Base-by-base conservation (phyloP, 2,113 vertebrate species). In the Gobius niger region DNA sequence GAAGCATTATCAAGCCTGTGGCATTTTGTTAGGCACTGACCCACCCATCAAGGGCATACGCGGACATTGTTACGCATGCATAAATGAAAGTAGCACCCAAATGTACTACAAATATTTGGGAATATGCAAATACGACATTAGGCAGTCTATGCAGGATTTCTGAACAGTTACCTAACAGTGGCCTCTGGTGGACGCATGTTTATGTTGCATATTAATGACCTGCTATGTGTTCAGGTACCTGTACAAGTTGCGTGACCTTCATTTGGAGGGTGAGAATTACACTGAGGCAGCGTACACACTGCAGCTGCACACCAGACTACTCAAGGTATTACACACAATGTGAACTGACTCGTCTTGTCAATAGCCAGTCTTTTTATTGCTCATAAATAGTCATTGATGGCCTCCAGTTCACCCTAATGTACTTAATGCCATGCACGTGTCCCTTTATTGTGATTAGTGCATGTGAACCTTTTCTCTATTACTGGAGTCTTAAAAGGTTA, bases 251-350 rank as follows among this genome's bases (percentile, higher is more conserved):
- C 90, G 96, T 6, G 96, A 99, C 86, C 95, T 98, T 90, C 98
- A 99, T 86, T 86, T 98, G 89, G 97, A 98, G 69, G 95, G 93
- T 62, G 98, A 98, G 77, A 98, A 98, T 85, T 98, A 95, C 91
- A 99, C 97, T 0, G 98, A 99, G 83, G 98, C 98, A 0, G 96
- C 97, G 0, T 98, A 99, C 51, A 96, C 96, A 0, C 93, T 99
- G 46, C 92, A 98, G 7, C 95, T 99, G 13, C 97, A 99, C 54
- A 97, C 96, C 0, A 95, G 95, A 77, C 93, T 99, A 75, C 93
- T 98, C 74, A 98, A 98, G 95, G 98, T 98, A 75, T 18, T 54
- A 54, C 34, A 68, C 40, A 80, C 61, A 68, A 46, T 40, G 9
- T 70, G 67, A 65, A 65, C 53, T 42, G 18, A 50, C 61, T 44